Conservation (phyloP, 2,888 invertebrate species). For the Kryphioiulus occultus region DNA sequence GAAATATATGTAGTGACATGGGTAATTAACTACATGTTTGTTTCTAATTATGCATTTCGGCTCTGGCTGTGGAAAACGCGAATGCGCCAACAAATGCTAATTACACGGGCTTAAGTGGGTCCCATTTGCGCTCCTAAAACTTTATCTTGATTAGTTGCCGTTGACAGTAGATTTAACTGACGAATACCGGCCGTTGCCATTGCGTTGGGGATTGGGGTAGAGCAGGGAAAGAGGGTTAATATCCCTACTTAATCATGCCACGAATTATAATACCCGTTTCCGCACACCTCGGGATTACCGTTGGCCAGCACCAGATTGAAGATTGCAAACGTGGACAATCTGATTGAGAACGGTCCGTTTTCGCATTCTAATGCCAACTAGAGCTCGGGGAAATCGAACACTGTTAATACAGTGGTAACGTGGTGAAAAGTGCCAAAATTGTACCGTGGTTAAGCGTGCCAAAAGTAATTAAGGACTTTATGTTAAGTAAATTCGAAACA, state of each 20-base stretch:
- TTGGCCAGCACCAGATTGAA: not conserved
- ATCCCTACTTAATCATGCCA: slow-evolving; percentile 27
- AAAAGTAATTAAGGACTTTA: too few relatives aligned
- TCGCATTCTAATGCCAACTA: too few relatives aligned
- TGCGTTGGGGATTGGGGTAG: not conserved
- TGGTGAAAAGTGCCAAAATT: too few relatives aligned
- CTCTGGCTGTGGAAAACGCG: not conserved
- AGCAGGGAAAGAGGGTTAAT: not conserved
- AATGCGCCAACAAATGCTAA: slow-evolving; percentile 8
- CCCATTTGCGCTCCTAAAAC: slow-evolving; percentile 1
- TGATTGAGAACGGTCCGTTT: too few relatives aligned
- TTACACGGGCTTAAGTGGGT: slow-evolving; percentile 34
- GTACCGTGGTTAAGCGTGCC: too few relatives aligned
- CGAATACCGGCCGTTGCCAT: slow-evolving; percentile 12
- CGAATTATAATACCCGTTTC: slow-evolving; percentile 32
- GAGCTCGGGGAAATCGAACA: too few relatives aligned
- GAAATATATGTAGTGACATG: slow-evolving; percentile 29
- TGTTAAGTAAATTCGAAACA: too few relatives aligned
- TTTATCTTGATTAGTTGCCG: slow-evolving; percentile 39
- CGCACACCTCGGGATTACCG: slow-evolving; percentile 26
- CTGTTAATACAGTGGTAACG: too few relatives aligned
- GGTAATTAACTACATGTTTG: slow-evolving; percentile 34
- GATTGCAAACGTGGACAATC: not conserved
- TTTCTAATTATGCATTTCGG: slow-evolving; percentile 36
- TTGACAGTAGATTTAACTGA: slow-evolving; percentile 38